phyloP scores from a whole-genome alignment of 2,888 invertebrate species.

The Nysson spinosus region DNA sequence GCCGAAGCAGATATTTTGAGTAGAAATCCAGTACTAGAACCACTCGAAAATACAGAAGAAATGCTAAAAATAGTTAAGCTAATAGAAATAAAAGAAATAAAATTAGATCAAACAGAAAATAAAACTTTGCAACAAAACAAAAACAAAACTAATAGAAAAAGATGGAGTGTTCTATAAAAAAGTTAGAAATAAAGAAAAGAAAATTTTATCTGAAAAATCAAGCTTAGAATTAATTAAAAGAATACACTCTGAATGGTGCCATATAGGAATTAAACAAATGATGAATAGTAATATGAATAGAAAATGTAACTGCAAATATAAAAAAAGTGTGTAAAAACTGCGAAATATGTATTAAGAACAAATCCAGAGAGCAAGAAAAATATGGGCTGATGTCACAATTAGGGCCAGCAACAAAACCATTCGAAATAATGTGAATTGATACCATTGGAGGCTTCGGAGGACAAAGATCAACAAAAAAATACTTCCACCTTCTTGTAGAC shows the following conservation, averaged over 20 bases:
- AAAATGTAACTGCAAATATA: slow-evolving; percentile 7
- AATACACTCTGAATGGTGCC: slow-evolving; percentile 28
- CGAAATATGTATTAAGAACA: slow-evolving; percentile 61
- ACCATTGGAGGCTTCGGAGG: slow-evolving; percentile 57
- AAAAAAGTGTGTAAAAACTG: slow-evolving; percentile 28
- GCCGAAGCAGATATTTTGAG: slow-evolving; percentile 40
- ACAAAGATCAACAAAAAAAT: slow-evolving; percentile 15
- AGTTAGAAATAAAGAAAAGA: slow-evolving; percentile 15
- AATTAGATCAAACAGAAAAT: slow-evolving; percentile 37
- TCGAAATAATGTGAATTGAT: slow-evolving; percentile 59
- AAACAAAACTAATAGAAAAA: slow-evolving; percentile 11
- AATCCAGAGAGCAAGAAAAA: slow-evolving; percentile 47
- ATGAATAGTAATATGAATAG: not conserved
- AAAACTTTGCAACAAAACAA: slow-evolving; percentile 9
- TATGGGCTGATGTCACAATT: slow-evolving; percentile 45
- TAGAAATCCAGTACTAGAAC: slow-evolving; percentile 11
- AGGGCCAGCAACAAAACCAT: slow-evolving; percentile 38
- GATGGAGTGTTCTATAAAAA: slow-evolving; percentile 23
- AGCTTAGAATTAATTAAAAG: slow-evolving; percentile 4
- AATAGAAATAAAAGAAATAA: slow-evolving; percentile 40
- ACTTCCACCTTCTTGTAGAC: slow-evolving; percentile 16
- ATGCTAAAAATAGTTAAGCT: slow-evolving; percentile 44
- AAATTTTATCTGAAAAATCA: slow-evolving; percentile 23
- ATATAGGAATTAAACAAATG: slow-evolving; percentile 33
- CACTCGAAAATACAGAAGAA: slow-evolving; percentile 38